Conservation (phyloP, 2,113 vertebrate genomes). For the Notothenia coriiceps region DNA sequence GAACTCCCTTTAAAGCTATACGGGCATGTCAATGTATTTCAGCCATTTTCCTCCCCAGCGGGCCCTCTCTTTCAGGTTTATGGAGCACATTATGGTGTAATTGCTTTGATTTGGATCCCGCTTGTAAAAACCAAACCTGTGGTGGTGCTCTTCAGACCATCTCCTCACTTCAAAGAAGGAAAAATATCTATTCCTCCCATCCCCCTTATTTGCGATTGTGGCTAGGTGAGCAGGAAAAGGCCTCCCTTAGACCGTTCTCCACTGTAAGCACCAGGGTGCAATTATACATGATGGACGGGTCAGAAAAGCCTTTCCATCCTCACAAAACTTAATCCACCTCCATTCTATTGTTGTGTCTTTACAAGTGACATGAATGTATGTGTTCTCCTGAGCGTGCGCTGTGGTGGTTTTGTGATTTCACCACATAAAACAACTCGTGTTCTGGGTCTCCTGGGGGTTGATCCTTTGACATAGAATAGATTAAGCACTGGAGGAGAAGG, state of each 20-base stretch:
- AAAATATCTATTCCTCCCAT: slow-evolving; percentile 37
- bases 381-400: slow-evolving; percentile 9
- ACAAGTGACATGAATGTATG: slow-evolving; percentile 16
- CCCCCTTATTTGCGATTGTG: slow-evolving; percentile 25
- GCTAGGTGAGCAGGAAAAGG: slow-evolving; percentile 36
- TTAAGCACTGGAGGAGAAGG: slow-evolving; percentile 57
- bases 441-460: slow-evolving; percentile 54
- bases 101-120: slow-evolving; percentile 86
- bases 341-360: slow-evolving; percentile 47
- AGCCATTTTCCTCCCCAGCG: slow-evolving; percentile 65
- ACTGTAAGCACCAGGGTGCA: slow-evolving; percentile 23
- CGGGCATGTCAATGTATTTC: slow-evolving; percentile 61
- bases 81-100: slow-evolving; percentile 85
- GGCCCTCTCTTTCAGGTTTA: slow-evolving; percentile 81
- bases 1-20: slow-evolving; percentile 59
- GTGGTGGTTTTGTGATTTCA: slow-evolving; percentile 53
- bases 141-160: slow-evolving; percentile 78
- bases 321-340: slow-evolving; percentile 32
- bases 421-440: slow-evolving; percentile 66
- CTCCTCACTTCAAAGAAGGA: slow-evolving; percentile 77
- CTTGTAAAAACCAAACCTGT: slow-evolving; percentile 79
- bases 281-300: slow-evolving; percentile 50
- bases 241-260: slow-evolving; percentile 28
- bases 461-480: slow-evolving; percentile 73
- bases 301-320: slow-evolving; percentile 28